Evolutionary conservation across 2,888 invertebrate genomes (phyloP).

Genomic region (Drosophila yooni): DNA sequence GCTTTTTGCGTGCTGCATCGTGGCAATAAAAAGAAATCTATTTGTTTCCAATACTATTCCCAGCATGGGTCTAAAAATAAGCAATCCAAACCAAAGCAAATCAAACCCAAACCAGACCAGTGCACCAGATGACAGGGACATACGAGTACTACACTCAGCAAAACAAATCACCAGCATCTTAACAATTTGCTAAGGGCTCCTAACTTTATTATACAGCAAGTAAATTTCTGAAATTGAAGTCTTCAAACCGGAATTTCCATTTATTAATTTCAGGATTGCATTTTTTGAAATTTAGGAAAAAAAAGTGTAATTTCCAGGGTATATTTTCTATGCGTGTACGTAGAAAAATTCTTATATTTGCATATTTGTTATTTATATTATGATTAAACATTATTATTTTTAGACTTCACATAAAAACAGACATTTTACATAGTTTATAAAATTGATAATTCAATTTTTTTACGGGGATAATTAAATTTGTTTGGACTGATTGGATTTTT

Average conservation of each 20-base stretch:
- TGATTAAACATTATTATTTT: not conserved
- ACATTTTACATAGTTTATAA: not conserved
- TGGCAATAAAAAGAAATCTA: constrained; percentile 69
- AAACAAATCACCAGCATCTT: not conserved
- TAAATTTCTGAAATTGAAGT: not conserved
- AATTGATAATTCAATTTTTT: not conserved
- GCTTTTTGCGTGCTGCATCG: constrained; percentile 53
- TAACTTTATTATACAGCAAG: not conserved
- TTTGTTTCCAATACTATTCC: constrained; percentile 80
- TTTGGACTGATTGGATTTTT: not conserved
- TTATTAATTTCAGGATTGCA: too few species aligned
- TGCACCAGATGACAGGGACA: constrained; percentile 32
- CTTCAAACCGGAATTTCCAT: too few species aligned
- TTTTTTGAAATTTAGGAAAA: not conserved
- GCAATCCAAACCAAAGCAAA: constrained; percentile 47
- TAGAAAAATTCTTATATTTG: not conserved
- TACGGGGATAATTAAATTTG: not conserved
- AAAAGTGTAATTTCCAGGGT: not conserved
- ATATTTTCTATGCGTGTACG: not conserved
- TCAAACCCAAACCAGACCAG: not conserved
- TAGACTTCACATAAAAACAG: not conserved
- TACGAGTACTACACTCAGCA: constrained; percentile 2
- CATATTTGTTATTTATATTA: not conserved
- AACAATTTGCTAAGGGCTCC: not conserved
- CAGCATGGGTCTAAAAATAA: constrained; percentile 77